These are phyloP conservation scores for Rhinophrynus dorsalis DNA, from an alignment of 2,797 vertebrate genomes.

Conservation along the genomic window DNA sequence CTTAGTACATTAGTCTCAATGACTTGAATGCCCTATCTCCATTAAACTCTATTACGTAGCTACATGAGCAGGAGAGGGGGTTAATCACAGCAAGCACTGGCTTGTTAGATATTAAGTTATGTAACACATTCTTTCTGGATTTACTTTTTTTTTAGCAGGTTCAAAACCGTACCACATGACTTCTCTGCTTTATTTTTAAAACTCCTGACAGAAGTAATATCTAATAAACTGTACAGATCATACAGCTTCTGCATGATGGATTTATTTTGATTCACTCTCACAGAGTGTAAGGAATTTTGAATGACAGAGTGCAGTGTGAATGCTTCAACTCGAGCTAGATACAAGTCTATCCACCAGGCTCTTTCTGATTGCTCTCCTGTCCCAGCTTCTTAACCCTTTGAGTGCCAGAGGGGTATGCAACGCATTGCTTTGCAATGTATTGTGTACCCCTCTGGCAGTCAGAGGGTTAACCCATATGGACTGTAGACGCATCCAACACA, in stretches of 20 bases:
- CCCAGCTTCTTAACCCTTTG: too few species aligned
- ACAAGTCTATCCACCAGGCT: not conserved
- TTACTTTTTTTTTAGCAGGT: constrained; percentile 27
- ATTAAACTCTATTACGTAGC: not conserved
- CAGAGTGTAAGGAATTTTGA: constrained; percentile 34
- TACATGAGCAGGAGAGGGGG: not conserved
- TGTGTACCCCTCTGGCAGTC: too few species aligned
- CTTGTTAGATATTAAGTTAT: constrained; percentile 40
- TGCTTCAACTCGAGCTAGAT: not conserved
- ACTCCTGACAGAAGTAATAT: constrained; percentile 14
- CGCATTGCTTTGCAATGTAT: too few species aligned
- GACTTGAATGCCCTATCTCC: too few species aligned
- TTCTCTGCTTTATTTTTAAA: constrained; percentile 24
- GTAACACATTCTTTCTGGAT: constrained; percentile 39
- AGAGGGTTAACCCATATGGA: too few species aligned
- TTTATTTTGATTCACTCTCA: constrained; percentile 8
- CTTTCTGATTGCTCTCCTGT: too few species aligned
- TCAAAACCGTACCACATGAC: constrained; percentile 23
- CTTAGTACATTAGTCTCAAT: too few species aligned
- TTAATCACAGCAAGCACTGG: constrained; percentile 18
- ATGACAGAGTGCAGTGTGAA: not conserved
- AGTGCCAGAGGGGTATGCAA: too few species aligned
- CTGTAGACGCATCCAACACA: too few species aligned
- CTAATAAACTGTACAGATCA: constrained; percentile 39
- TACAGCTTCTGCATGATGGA: not conserved